These are phyloP conservation scores for Metallyticus violacea DNA, from an alignment of 2,888 invertebrate genomes.

Conservation along the genomic window DNA sequence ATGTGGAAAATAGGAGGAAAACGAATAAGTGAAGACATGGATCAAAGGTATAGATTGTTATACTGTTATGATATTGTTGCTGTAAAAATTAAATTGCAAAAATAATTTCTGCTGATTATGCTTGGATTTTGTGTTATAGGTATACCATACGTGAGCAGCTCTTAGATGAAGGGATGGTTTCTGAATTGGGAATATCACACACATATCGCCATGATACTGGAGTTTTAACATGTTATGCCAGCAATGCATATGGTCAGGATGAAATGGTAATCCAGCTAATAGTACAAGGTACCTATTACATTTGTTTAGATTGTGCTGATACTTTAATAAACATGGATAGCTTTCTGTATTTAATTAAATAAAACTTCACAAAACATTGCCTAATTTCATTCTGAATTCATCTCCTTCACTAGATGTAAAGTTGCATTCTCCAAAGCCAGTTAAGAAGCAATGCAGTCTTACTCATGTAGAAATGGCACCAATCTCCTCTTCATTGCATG, in stretches of 20 bases:
- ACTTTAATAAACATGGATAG: neutral
- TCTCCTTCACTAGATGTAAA: too few relatives aligned
- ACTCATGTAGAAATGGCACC: too few relatives aligned
- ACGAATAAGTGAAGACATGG: constrained; percentile 67
- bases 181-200: constrained; percentile 79
- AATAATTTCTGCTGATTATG: neutral
- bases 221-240: constrained; percentile 81
- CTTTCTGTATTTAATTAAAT: neutral
- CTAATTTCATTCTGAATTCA: neutral
- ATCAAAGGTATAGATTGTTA: constrained; percentile 55
- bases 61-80: neutral
- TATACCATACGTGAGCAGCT: constrained; percentile 75
- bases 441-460: too few relatives aligned
- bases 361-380: neutral
- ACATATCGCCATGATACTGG: constrained; percentile 87
- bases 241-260: constrained; percentile 87
- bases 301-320: constrained; percentile 17
- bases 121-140: constrained; percentile 42
- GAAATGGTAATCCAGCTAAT: constrained; percentile 87
- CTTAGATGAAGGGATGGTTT: constrained; percentile 77
- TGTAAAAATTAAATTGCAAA: too few relatives aligned
- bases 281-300: constrained; percentile 67
- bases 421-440: too few relatives aligned
- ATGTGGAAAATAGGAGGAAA: constrained; percentile 79
- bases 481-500: too few relatives aligned